Evolutionary conservation across 2,113 vertebrate species (phyloP), one percentile per base, ranked within the genome.

Genomic region (Melozone crissalis): DNA sequence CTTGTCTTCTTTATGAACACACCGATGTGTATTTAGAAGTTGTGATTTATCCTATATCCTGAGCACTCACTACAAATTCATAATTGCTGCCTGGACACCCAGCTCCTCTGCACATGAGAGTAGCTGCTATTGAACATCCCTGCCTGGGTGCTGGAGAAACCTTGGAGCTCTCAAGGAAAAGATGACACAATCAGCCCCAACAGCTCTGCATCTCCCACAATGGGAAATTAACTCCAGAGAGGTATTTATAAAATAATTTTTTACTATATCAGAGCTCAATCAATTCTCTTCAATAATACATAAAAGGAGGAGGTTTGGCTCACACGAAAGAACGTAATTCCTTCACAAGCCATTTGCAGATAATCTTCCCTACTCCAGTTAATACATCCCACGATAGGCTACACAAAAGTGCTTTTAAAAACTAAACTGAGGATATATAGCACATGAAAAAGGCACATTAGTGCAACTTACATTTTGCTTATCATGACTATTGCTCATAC

Each of bases 221-320:
- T 20, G 43, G 16, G 52, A 92, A 84, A 90, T 82, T 63, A 49
- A 65, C 62, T 89, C 92, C 41, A 44, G 47, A 94, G 72, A 67
- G 49, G 31, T 80, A 87, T 86, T 94, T 91, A 93, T 67, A 83
- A 89, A 96, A 88, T 69, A 46, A 76, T 86, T 94, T 95, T 71
- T 93, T 96, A 92, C 90, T 72, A 33, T 91, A 94, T 81, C 89
- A 85, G 76, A 94, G 62, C 67, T 74, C 80, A 71, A 92, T 88
- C 97, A 89, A 80, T 81, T 76, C 89, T 90, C 84, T 95, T 96
- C 94, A 89, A 84, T 84, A 96, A 96, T 74, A 96, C 63, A 95
- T 88, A 89, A 95, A 94, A 96, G 85, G 54, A 88, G 82, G 74
- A 85, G 87, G 80, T 91, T 94, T 93, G 91, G 89, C 77, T 93